Conservation (phyloP, 2,888 invertebrate species). For the Cheilosia soror region DNA sequence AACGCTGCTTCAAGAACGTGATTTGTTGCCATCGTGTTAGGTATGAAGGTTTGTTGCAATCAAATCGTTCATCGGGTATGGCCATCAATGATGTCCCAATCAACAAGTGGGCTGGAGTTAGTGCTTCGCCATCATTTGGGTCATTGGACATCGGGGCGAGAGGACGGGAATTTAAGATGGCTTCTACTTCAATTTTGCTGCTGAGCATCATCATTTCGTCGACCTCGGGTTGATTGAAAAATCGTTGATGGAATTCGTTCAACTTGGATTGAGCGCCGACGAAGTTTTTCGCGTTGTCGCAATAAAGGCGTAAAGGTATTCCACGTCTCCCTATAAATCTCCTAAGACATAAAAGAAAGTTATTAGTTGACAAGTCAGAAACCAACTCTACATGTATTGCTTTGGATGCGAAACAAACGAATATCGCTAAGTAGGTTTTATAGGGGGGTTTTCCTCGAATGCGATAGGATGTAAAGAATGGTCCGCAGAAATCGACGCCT, state of each 20-base stretch:
- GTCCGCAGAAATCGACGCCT: conserved; percentile 8
- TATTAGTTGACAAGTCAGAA: conserved; percentile 40
- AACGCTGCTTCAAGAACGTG: conserved; percentile 55
- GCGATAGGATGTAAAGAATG: conserved; percentile 1
- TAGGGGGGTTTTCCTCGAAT: not conserved
- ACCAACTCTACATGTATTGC: conserved; percentile 27
- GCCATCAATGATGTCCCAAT: conserved; percentile 7
- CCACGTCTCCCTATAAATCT: conserved; percentile 38
- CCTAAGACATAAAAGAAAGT: conserved; percentile 36
- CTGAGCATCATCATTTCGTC: not conserved
- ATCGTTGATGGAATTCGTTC: not conserved
- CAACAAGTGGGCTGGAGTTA: not conserved
- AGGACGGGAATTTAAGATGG: not conserved
- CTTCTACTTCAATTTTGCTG: conserved; percentile 2
- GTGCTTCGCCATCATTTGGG: not conserved
- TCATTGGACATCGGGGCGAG: not conserved
- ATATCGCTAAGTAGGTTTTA: not conserved
- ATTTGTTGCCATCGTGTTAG: conserved; percentile 60
- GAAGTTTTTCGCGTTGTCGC: conserved; percentile 37
- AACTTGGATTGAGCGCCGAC: not conserved
- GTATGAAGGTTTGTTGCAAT: conserved; percentile 24
- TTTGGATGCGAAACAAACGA: conserved; percentile 34
- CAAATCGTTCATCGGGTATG: conserved; percentile 39
- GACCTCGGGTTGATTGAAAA: not conserved
- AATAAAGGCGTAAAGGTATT: conserved; percentile 32